These are phyloP conservation scores for Brenthis ino DNA, from an alignment of 2,888 invertebrate genomes.

Conservation along the genomic window DNA sequence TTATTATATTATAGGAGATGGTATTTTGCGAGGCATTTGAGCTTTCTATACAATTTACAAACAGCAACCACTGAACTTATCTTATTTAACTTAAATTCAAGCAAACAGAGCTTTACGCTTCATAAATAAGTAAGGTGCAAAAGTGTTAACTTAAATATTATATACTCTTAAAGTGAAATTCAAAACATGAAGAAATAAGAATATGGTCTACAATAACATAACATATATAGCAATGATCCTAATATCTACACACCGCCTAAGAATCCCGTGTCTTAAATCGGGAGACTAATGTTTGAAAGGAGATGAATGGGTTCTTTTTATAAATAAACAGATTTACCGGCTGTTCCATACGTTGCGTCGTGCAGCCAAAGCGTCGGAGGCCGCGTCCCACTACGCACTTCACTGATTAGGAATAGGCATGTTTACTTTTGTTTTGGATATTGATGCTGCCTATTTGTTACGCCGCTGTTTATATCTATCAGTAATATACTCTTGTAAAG, in stretches of 20 bases:
- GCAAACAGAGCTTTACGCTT: background rate
- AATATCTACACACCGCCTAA: constrained; percentile 15
- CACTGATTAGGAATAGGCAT: constrained; percentile 47
- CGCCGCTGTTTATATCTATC: constrained; percentile 10
- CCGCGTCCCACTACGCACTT: constrained; percentile 53
- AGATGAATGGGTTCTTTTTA: constrained; percentile 64
- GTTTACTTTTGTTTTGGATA: constrained; percentile 50
- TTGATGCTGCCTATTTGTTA: constrained; percentile 23
- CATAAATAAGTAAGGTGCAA: too few species aligned
- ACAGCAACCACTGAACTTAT: background rate
- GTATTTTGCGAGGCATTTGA: background rate
- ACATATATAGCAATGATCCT: background rate
- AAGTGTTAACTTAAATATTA: too few species aligned
- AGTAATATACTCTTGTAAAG: background rate
- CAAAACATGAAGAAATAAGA: too few species aligned
- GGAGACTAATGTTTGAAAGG: constrained; percentile 24
- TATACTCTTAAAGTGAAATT: too few species aligned
- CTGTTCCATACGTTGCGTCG: constrained; percentile 42
- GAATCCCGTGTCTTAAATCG: constrained; percentile 16
- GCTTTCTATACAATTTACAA: constrained; percentile 6
- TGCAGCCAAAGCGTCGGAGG: constrained; percentile 47
- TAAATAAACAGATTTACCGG: constrained; percentile 64
- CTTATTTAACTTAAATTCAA: background rate
- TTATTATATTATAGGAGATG: background rate
- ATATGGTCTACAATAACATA: too few species aligned